Evolutionary conservation across 2,113 vertebrate genomes (phyloP), one percentile per base, ranked within the genome.

Genomic region (Odobenus rosmarus): DNA sequence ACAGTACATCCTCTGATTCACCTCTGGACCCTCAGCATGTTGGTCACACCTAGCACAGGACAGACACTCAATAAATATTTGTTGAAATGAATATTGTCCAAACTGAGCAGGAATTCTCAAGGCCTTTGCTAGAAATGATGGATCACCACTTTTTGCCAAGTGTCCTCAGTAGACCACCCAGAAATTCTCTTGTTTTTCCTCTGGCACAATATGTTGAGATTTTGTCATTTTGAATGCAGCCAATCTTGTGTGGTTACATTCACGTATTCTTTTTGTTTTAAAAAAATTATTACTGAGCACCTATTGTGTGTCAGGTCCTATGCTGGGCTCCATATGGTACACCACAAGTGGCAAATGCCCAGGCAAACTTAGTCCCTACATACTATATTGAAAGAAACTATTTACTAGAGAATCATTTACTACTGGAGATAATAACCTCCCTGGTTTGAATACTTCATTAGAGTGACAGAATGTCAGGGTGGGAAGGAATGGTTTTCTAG

Each of bases 51-150:
- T 95, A 53, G 62, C 33, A 74, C 26, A 80, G 64, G 59, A 93
- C 7, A 94, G 39, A 82, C 61, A 91, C 39, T 93, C 88, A 61
- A 69, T 88, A 97, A 77, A 67, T 82, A 91, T 64, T 95, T 82
- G 69, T 64, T 93, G 91, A 83, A 90, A 95, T 84, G 83, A 92
- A 55, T 86, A 49, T 46, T 71, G 18, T 86, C 53, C 39, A 85
- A 91, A 86, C 21, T 2, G 46, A 74, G 19, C 28, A 88, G 79
- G 59, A 90, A 81, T 80, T 87, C 80, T 42, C 69, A 80, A 92
- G 61, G 76, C 21, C n/a, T 96, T 86, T 80, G 11, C 49, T 28
- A 69, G 26, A 93, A 88, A n/a, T 62, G 69, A 92, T 12, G 55
- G 59, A 61, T 69, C 69, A 69, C 46, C 36, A 67, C 31, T 61